Evolutionary conservation across 2,888 invertebrate genomes (phyloP).

Genomic region (Eumacrocentrus americanus): DNA sequence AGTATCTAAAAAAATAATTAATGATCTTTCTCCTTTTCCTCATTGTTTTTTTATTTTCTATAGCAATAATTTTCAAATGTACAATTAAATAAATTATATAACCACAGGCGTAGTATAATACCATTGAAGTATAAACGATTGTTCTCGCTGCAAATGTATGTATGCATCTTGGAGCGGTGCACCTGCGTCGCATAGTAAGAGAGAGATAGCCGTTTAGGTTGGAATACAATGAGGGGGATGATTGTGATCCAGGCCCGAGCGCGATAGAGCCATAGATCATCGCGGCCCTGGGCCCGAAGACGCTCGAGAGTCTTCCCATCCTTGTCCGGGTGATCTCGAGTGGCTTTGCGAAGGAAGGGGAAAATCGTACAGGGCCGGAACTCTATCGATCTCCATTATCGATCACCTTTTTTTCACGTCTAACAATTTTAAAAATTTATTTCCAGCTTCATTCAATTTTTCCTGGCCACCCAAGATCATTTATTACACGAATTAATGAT

Average conservation of each 20-base stretch:
- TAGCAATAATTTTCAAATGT: neutral
- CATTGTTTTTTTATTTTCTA: neutral
- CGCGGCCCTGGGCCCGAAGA: conserved; percentile 43
- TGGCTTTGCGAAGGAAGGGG: neutral
- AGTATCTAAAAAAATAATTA: neutral
- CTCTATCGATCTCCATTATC: conserved; percentile 20
- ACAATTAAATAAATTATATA: conserved; percentile 30
- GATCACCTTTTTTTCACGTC: too few species aligned
- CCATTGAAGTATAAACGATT: conserved; percentile 25
- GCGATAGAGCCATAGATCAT: conserved; percentile 59
- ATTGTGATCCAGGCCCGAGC: conserved; percentile 53
- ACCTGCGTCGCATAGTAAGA: conserved; percentile 36
- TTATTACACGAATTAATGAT: too few species aligned
- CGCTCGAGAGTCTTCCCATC: conserved; percentile 1
- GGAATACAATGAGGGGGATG: conserved; percentile 44
- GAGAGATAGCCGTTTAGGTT: conserved; percentile 18
- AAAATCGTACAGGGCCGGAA: conserved; percentile 4
- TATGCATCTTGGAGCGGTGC: conserved; percentile 20
- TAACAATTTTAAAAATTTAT: too few species aligned
- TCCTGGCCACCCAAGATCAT: too few species aligned
- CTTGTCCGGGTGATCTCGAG: conserved; percentile 8
- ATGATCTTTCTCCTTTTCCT: neutral
- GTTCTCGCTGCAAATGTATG: conserved; percentile 12
- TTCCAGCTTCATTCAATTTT: conserved; percentile 28
- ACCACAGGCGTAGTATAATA: conserved; percentile 13